Evolutionary conservation across 2,113 vertebrate species (phyloP).

Genomic region (Zeus faber): DNA sequence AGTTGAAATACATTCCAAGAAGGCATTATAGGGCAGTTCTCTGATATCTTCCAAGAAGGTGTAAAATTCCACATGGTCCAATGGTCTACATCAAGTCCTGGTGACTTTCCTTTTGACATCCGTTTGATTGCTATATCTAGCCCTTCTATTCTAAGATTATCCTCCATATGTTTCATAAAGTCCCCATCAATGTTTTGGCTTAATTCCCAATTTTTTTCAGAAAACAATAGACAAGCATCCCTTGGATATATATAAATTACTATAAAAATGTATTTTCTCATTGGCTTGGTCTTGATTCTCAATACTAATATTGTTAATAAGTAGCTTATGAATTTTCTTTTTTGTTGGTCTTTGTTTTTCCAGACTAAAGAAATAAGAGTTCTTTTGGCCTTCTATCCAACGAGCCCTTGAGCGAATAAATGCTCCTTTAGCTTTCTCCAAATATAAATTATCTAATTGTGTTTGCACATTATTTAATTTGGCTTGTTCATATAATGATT

Average conservation of each 20-base stretch:
- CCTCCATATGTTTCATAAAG: background rate
- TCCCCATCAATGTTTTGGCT: background rate
- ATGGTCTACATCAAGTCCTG: constrained; percentile 5
- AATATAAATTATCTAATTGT: constrained; percentile 10
- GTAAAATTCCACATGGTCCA: constrained; percentile 8
- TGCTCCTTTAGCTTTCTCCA: constrained; percentile 10
- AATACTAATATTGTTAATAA: too few species aligned
- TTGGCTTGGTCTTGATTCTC: background rate
- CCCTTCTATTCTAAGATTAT: background rate
- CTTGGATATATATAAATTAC: constrained; percentile 10
- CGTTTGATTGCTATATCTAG: constrained; percentile 2
- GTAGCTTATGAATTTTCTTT: too few species aligned
- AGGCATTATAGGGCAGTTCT: constrained; percentile 1
- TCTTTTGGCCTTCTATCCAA: constrained; percentile 9
- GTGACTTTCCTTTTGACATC: constrained; percentile 12
- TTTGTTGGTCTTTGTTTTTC: too few species aligned
- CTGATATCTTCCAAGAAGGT: constrained; percentile 4
- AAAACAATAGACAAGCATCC: background rate
- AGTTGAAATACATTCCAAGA: constrained; percentile 6
- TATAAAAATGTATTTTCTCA: constrained; percentile 6
- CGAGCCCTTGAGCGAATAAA: constrained; percentile 17
- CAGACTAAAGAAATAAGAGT: background rate
- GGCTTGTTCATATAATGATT: background rate
- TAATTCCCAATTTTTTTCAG: background rate
- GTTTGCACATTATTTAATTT: background rate